These are phyloP conservation scores for Melieria picta DNA, from an alignment of 2,888 invertebrate species.

Conservation along the genomic window DNA sequence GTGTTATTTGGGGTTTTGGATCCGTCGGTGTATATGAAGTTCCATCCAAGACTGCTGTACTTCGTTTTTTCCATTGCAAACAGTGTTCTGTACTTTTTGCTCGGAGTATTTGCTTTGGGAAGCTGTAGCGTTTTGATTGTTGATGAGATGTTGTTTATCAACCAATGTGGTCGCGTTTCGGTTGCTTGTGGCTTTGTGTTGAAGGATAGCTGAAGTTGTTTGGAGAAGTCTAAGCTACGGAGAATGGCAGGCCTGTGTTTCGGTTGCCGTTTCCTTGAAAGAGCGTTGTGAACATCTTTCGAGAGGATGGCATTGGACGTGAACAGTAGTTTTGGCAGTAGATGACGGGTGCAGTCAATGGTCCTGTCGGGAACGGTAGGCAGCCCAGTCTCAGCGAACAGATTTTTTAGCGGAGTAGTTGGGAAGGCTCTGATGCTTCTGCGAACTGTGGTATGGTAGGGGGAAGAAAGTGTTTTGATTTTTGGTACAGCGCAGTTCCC, in stretches of 20 bases:
- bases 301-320: too few species aligned
- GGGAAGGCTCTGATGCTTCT: background rate
- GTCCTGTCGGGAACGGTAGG: background rate
- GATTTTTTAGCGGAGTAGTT: background rate
- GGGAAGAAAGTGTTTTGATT: background rate
- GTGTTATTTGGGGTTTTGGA: background rate
- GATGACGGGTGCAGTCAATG: background rate
- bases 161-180: background rate
- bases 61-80: background rate
- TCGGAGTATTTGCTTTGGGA: background rate
- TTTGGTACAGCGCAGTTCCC: background rate
- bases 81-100: background rate
- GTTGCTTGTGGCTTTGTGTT: background rate
- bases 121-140: background rate
- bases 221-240: background rate
- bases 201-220: background rate
- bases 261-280: too few species aligned
- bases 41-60: background rate
- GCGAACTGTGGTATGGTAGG: background rate
- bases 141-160: background rate
- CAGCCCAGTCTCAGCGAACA: background rate
- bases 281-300: too few species aligned
- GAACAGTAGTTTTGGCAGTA: background rate
- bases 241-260: too few species aligned
- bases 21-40: background rate